Evolutionary conservation across 2,113 vertebrate genomes (phyloP), one percentile per base, ranked within the genome.

Genomic region (Tragulus kanchil): DNA sequence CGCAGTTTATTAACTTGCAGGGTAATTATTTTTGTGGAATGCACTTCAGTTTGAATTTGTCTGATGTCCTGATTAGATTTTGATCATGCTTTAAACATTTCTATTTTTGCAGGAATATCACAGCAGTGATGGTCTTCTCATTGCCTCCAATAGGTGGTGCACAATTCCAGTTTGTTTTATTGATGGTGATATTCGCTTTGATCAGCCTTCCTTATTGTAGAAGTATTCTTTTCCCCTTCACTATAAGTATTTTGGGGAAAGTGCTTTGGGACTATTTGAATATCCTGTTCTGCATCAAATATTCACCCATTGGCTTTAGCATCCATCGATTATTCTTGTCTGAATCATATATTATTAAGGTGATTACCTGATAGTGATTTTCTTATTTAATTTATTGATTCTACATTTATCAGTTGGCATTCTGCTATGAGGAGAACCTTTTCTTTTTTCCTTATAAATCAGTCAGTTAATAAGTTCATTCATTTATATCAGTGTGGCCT

Each of bases 141-240:
- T 9, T 88, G 50, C n/a, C 54, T 85, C 85, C 78, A 75, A 7
- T 54, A 83, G 58, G 84, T 89, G 89, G 85, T 45, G 56, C 56
- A 45, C 56, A 59, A n/a, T 91, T 78, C 87, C 69, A 91, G 12
- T 82, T 65, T 93, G 36, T 90, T 81, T 90, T 56, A 64, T 71
- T 69, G 71, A 48, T 1, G 10, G 26, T 88, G 48, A 48, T 9
- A 6, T 28, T 95, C 3, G 3, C 36, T 88, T 78, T 23, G 28
- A 64, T 91, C 77, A 48, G 48, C 6, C 45, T 82, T 79, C 58
- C 26, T 90, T 73, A 48, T n/a, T 85, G 52, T 54, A 75, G 42
- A 79, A 45, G 64, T 17, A 56, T 88, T 88, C 15, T 81, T 58
- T 78, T 6, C 4, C 48, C 48, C 17, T 56, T 95, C 69, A 36